A percentile compares a stretch with the other conserved stretches of the same genome.
These are phyloP conservation scores for Ibycter americanus DNA, from an alignment of 2,797 vertebrate genomes.

Conservation along the genomic window DNA sequence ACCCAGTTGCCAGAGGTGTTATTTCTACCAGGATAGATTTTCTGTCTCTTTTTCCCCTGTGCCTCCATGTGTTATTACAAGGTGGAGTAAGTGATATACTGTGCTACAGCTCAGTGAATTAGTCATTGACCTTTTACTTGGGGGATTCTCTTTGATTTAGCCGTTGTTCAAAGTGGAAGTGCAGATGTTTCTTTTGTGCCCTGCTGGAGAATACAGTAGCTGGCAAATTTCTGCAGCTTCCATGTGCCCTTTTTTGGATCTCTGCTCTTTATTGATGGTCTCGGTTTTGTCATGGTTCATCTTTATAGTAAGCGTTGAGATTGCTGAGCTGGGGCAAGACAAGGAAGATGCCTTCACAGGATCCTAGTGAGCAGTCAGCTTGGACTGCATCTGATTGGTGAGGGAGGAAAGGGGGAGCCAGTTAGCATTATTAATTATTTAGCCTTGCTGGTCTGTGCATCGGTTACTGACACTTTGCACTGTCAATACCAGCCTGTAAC, in stretches of 20 bases:
- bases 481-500: conserved; percentile 59
- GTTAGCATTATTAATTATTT: conserved; percentile 74
- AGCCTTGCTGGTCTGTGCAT: conserved; percentile 72
- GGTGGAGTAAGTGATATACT: neutral
- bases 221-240: neutral
- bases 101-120: neutral
- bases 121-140: neutral
- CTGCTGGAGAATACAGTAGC: rapidly evolving
- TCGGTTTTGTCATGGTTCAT: neutral
- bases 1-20: conserved; percentile 2
- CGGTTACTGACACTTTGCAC: conserved; percentile 60
- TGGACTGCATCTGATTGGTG: neutral
- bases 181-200: neutral
- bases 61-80: neutral
- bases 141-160: neutral
- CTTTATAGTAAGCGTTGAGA: neutral
- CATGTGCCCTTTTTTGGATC: neutral
- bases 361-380: neutral
- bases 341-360: neutral
- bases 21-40: neutral
- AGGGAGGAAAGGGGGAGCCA: neutral
- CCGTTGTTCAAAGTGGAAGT: neutral
- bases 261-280: neutral
- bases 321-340: neutral
- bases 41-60: neutral